Percentiles rank a stretch among this genome's conserved stretches.
These are phyloP conservation scores for Calidris pugnax DNA, from an alignment of 2,113 vertebrate species.

Conservation along the genomic window DNA sequence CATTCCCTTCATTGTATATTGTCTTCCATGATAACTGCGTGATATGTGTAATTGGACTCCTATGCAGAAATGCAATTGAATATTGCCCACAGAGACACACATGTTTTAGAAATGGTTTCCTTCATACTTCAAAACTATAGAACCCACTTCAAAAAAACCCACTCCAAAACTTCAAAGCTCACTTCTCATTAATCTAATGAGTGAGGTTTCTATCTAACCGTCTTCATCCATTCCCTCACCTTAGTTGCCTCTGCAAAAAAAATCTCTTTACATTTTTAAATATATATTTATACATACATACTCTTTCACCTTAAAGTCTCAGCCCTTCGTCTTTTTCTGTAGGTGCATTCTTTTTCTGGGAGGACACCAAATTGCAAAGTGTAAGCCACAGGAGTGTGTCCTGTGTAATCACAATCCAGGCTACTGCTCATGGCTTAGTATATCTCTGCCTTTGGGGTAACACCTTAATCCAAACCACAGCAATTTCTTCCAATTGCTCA, in stretches of 20 bases:
- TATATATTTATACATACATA: background rate
- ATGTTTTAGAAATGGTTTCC: background rate
- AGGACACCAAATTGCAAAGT: background rate
- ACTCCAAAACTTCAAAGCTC: background rate
- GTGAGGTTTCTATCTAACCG: background rate
- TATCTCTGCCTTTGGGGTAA: background rate
- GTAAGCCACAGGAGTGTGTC: background rate
- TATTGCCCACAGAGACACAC: background rate
- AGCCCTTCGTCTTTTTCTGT: background rate
- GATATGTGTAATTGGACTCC: background rate
- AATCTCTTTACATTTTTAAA: background rate
- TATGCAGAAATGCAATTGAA: background rate
- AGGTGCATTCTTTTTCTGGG: background rate
- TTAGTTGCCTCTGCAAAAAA: background rate
- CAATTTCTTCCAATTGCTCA: background rate
- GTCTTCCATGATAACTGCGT: background rate
- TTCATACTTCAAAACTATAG: background rate
- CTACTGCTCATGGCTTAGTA: background rate
- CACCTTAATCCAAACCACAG: background rate
- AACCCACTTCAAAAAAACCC: no score
- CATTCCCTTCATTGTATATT: background rate
- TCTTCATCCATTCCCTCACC: background rate
- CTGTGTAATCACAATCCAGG: background rate
- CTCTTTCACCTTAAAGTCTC: background rate
- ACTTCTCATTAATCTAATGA: background rate